These are phyloP conservation scores for Procambarus clarkii DNA, from an alignment of 1,140 invertebrate species.

Conservation along the genomic window DNA sequence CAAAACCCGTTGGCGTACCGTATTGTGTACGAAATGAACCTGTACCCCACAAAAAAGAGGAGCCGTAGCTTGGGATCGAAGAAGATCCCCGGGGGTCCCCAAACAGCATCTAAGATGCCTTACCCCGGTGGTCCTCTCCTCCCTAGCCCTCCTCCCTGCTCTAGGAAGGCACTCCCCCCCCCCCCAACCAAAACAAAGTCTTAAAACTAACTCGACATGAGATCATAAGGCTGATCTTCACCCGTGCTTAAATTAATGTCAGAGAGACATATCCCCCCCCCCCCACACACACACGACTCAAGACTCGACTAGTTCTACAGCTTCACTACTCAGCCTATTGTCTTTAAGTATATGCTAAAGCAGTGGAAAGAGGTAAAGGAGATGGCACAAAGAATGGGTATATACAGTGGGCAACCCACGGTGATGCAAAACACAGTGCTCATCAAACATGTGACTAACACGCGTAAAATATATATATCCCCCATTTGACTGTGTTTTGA, in stretches of 20 bases:
- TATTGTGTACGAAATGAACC: too few relatives aligned
- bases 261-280: too few relatives aligned
- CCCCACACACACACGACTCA: not conserved
- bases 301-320: not conserved
- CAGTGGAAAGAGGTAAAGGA: not conserved
- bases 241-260: too few relatives aligned
- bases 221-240: too few relatives aligned
- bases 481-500: not conserved
- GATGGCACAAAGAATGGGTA: not conserved
- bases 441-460: not conserved
- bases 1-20: too few relatives aligned
- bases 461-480: not conserved
- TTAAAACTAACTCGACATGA: too few relatives aligned
- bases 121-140: not conserved
- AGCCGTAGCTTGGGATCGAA: too few relatives aligned
- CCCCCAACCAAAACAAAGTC: not conserved
- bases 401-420: not conserved
- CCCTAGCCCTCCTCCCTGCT: not conserved
- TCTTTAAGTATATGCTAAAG: not conserved
- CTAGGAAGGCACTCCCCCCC: not conserved
- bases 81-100: constrained; percentile 2
- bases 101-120: not conserved
- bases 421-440: not conserved
- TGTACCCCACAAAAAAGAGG: too few relatives aligned
- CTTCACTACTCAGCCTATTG: not conserved